Base-by-base conservation (phyloP, 2,888 invertebrate species). In the Phrixothrix hirtus region DNA sequence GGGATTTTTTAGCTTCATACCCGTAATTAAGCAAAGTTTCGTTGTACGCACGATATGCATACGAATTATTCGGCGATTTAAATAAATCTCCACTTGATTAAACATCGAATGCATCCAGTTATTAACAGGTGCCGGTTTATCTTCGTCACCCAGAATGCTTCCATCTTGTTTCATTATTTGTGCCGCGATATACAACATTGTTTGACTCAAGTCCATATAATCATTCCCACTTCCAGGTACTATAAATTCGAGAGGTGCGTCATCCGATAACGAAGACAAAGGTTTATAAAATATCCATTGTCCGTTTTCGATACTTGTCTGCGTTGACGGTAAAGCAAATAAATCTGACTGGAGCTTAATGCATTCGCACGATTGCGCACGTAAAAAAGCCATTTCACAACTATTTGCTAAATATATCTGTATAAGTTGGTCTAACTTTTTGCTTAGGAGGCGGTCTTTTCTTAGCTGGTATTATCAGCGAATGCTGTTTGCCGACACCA, bases 81-180 rank as follows among this genome's bases (percentile, higher is more conserved):
- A n/a, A n/a, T n/a, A n/a, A n/a, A n/a, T n/a, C n/a, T n/a, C n/a
- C n/a, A n/a, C n/a, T n/a, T n/a, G n/a, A n/a, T n/a, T n/a, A n/a
- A n/a, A n/a, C n/a, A n/a, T n/a, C n/a, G n/a, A 44, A 11, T 44
- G 34, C 34, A 44, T 14, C 43, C 43, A 44, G 13, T 44, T 44
- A 26, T 44, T 44, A n/a, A n/a, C n/a, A n/a, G n/a, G n/a, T n/a
- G n/a, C n/a, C n/a, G n/a, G n/a, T n/a, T n/a, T n/a, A n/a, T n/a
- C n/a, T n/a, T n/a, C n/a, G n/a, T n/a, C n/a, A n/a, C n/a, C n/a
- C n/a, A n/a, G n/a, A n/a, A n/a, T 42, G 12, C 1, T 13, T 9
- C 9, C 32, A 6, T 26, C 32, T n/a, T n/a, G n/a, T n/a, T n/a
- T n/a, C n/a, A n/a, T n/a, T n/a, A n/a, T n/a, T n/a, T n/a, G n/a